Evolutionary conservation across 2,113 vertebrate genomes (phyloP).

Genomic region (Meles meles): DNA sequence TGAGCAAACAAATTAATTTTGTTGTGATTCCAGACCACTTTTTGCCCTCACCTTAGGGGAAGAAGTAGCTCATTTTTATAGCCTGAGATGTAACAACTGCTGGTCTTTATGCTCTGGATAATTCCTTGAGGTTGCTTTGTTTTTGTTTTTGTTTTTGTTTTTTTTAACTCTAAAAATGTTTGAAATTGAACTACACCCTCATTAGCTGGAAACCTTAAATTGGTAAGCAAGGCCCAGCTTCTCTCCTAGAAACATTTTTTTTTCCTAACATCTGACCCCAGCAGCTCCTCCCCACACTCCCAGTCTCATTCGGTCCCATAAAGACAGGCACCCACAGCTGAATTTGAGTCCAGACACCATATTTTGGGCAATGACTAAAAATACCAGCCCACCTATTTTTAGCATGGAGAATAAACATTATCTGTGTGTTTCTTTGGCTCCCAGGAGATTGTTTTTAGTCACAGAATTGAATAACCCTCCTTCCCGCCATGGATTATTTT

Average conservation of each 20-base stretch:
- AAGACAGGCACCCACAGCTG: conserved; percentile 71
- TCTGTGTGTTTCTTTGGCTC: conserved; percentile 76
- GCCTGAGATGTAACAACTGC: not conserved
- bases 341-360: conserved; percentile 75
- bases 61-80: conserved; percentile 53
- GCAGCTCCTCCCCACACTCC: conserved; percentile 38
- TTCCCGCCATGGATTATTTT: conserved; percentile 75
- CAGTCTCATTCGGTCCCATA: conserved; percentile 49
- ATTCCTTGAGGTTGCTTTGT: conserved; percentile 60
- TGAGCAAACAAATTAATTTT: conserved; percentile 69
- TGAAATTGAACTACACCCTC: conserved; percentile 65
- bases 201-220: conserved; percentile 66
- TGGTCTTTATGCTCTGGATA: conserved; percentile 17
- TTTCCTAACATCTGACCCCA: conserved; percentile 55
- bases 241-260: conserved; percentile 42
- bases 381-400: conserved; percentile 74
- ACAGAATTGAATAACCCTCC: conserved; percentile 73
- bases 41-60: conserved; percentile 48
- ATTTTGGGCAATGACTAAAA: conserved; percentile 76
- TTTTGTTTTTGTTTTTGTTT: conserved; percentile 69
- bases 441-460: conserved; percentile 78
- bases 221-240: conserved; percentile 47
- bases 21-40: conserved; percentile 59
- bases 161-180: conserved; percentile 66
- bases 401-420: conserved; percentile 76